Conservation (phyloP, 2,113 vertebrate genomes). For the Nesogale talazaci region DNA sequence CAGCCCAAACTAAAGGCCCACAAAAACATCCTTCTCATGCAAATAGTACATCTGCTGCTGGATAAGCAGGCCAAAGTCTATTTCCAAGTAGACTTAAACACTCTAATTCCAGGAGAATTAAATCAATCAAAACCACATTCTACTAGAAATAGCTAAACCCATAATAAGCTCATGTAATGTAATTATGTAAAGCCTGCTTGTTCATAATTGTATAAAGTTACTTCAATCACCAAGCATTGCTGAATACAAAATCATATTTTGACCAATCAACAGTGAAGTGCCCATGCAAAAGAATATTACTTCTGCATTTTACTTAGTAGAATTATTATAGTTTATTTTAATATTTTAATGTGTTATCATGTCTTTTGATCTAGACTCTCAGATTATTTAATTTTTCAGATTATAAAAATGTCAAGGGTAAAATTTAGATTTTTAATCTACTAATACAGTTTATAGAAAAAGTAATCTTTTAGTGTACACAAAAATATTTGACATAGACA, state of each 20-base stretch:
- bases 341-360: neutral
- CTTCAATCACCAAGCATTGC: neutral
- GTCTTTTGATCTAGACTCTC: neutral
- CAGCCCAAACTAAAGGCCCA: slow-evolving; percentile 53
- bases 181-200: neutral
- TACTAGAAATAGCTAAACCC: slow-evolving; percentile 34
- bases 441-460: too few species aligned
- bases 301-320: neutral
- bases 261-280: neutral
- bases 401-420: too few species aligned
- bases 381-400: too few species aligned
- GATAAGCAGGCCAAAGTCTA: slow-evolving; percentile 29
- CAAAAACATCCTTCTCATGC: slow-evolving; percentile 66
- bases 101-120: slow-evolving; percentile 4
- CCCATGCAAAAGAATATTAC: neutral
- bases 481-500: too few species aligned
- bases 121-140: neutral
- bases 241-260: slow-evolving; percentile 7
- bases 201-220: neutral
- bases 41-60: slow-evolving; percentile 65
- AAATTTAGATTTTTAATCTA: too few species aligned
- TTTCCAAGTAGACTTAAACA: slow-evolving; percentile 22
- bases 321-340: neutral
- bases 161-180: slow-evolving; percentile 10
- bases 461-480: too few species aligned